Base-by-base conservation (phyloP, 37 sponge, comb jelly and placozoan species). In the Crambe crambe region DNA sequence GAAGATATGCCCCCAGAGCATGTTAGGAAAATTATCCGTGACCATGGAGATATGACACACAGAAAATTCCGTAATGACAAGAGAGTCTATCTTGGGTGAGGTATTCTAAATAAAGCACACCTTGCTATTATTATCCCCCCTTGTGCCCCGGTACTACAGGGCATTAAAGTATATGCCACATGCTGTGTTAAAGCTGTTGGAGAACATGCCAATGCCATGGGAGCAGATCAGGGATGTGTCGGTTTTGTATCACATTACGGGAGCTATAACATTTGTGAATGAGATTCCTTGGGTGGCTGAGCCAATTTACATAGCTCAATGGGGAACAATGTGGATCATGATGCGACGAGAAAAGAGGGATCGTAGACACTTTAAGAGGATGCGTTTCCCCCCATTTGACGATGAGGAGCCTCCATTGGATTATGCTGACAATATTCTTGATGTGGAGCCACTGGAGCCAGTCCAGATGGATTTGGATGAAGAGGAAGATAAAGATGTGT, bases 301-400 rank as follows among this genome's bases (percentile, higher is more conserved):
- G 77, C 99, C 99, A 2, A 60, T 96, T 54, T 98, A 96, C 86
- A 94, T 96, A 2, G 97, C 99, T 10, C 99, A 98, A 83, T 98
- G 99, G 99, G 99, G 99, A 40, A 94, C 95, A 22, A 98, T 98
- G 99, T 98, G 99, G 99, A 96, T 98, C 74, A 98, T 98, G 99
- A 98, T 98, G 99, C 47, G 99, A 34, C 58, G 99, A 23, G 99
- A 98, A 82, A 98, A 98, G 87, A 70, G 99, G 32, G 99, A 98
- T 87, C 79, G 99, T 10, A 81, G 99, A 25, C 99, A 98, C 83
- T 98, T 98, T 70, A 98, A 98, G 85, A 68, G 99, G 63, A 98
- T 98, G 99, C 83, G 99, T 42, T 98, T 98, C 87, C 99, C 99
- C 85, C 99, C 99, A 31, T 98, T 98, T 87, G 99, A 98, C 65